phyloP scores from a whole-genome alignment of 2,888 invertebrate species.

The Acanthosepion pharaonis region DNA sequence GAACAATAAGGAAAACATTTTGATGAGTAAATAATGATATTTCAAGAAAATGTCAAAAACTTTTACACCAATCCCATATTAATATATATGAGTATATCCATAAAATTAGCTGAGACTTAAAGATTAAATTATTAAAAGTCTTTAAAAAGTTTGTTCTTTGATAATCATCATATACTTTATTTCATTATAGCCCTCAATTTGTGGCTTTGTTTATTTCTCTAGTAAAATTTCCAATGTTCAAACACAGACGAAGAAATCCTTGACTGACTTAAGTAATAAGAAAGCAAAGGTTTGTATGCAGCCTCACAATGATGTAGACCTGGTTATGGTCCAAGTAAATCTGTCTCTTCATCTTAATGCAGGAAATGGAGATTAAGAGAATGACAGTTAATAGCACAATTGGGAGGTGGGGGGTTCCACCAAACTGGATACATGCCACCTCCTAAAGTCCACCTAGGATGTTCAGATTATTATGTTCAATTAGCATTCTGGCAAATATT shows the following conservation, averaged over 20 bases:
- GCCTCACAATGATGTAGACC: background rate
- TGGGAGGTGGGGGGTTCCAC: no score
- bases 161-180: background rate
- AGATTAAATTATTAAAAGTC: background rate
- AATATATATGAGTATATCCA: no score
- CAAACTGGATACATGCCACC: constrained; percentile 3
- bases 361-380: constrained; percentile 4
- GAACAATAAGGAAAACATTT: no score
- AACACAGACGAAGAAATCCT: background rate
- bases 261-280: background rate
- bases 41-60: no score
- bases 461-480: background rate
- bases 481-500: background rate
- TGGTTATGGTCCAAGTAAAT: background rate
- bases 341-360: background rate
- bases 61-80: no score
- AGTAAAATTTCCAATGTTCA: background rate
- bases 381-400: constrained; percentile 20
- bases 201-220: background rate
- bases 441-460: background rate
- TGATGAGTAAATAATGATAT: no score
- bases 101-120: background rate
- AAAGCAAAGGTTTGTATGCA: background rate
- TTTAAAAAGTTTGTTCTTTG: background rate
- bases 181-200: background rate